These are phyloP conservation scores for Phrynocephalus versicolor DNA, from an alignment of 2,113 vertebrate genomes.

Conservation along the genomic window DNA sequence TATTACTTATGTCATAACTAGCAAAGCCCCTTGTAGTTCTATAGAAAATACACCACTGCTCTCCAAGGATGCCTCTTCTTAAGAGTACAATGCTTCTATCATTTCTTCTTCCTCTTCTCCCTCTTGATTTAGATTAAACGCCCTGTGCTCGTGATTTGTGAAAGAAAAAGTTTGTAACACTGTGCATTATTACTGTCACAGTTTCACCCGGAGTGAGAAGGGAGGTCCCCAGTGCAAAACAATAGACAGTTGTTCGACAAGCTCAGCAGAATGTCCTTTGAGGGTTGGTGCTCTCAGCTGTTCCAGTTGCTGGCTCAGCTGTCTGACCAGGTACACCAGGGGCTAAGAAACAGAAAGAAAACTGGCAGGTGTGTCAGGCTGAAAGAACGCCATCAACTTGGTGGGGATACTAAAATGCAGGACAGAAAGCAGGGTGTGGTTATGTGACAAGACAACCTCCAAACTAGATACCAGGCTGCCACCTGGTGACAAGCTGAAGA, in stretches of 20 bases:
- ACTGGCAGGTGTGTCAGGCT: neutral
- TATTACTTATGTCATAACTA: neutral
- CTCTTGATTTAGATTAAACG: neutral
- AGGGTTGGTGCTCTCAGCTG: neutral
- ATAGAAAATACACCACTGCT: neutral
- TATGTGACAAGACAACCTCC: neutral
- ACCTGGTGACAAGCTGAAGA: neutral
- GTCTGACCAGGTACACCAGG: neutral
- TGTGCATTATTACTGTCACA: neutral
- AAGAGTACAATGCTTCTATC: neutral
- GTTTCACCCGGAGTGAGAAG: rapidly evolving
- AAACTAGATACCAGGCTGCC: neutral
- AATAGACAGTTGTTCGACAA: neutral
- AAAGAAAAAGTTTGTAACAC: neutral
- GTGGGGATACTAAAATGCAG: slow-evolving; percentile 36
- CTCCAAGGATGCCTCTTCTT: neutral
- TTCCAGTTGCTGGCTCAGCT: slow-evolving; percentile 34
- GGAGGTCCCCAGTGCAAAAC: neutral
- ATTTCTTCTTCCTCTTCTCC: neutral
- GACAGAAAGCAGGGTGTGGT: slow-evolving; percentile 7
- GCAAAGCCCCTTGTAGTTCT: neutral
- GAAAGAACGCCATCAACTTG: neutral
- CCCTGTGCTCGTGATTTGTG: neutral
- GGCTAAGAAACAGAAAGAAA: slow-evolving; percentile 18
- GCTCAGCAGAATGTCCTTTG: neutral